Conservation (phyloP, 2,888 invertebrate species). For the Drosophila nr. perissopoda region DNA sequence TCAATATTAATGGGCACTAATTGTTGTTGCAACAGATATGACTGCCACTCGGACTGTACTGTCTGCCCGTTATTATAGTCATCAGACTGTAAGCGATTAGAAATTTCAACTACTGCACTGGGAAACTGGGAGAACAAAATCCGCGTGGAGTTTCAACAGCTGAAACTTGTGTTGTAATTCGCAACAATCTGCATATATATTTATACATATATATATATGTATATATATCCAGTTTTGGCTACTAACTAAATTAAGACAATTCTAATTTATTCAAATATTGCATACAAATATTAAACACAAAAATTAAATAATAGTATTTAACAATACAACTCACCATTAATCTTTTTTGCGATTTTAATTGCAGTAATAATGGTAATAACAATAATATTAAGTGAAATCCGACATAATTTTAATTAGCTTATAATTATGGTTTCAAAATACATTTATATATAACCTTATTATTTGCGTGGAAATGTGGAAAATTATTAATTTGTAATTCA, state of each 20-base stretch:
- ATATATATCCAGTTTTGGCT: not conserved
- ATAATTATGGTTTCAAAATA: not conserved
- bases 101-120: constrained; percentile 46
- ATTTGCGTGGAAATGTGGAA: not conserved
- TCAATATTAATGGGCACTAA: constrained; percentile 57
- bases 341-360: not conserved
- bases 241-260: not conserved
- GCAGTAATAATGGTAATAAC: not conserved
- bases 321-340: not conserved
- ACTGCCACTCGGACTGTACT: not conserved
- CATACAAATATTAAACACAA: not conserved
- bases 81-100: constrained; percentile 41
- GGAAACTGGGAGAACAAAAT: constrained; percentile 26
- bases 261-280: not conserved
- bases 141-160: constrained; percentile 40
- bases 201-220: not conserved
- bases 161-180: constrained; percentile 45
- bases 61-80: not conserved
- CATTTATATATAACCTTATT: not conserved
- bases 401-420: not conserved
- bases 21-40: constrained; percentile 40
- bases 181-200: constrained; percentile 25
- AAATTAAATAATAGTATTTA: not conserved
- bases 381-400: not conserved
- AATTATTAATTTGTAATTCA: not conserved